Base-by-base conservation (phyloP, 2,888 invertebrate genomes). In the Germaria angustata region DNA sequence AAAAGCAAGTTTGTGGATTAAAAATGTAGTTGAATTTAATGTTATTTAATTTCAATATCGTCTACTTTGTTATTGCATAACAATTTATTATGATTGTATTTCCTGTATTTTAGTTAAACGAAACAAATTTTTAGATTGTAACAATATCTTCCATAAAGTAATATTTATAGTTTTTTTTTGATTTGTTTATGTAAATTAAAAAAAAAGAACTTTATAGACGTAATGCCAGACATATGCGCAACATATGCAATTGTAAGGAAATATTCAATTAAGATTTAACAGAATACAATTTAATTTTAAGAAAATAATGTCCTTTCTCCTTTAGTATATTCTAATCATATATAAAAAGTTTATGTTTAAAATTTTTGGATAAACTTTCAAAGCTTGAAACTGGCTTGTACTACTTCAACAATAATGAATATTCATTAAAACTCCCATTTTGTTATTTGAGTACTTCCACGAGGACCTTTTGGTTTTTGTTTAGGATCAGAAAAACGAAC, bases 11-110 rank as follows among this genome's bases (percentile, higher is more conserved):
- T 28, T 7, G 8, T n/a, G 11, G 17, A 28, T 39, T 32, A 11
- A 15, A 46, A 28, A 49, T 32, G 20, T 13, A n/a, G n/a, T n/a
- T n/a, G n/a, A n/a, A 32, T 41, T 69, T n/a, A 5, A n/a, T n/a
- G 2, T 8, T 20, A 5, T 55, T 0, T n/a, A 2, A 0, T 32
- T 41, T 34, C 1, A 28, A 15, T 13, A 51, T 28, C 9, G n/a
- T 1, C 4, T 2, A n/a, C 11, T n/a, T 39, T n/a, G 22, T 65
- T 55, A 55, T 65, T 65, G 41, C 53, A 41, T 53, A 44, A 73
- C 41, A 32, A 73, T 41, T 65, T 63, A 32, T 13, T 15, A 6
- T 5, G 3, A 6, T 28, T 28, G 28, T 28, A 28, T 28, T 5
- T 28, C 28, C 20, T 28, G 36, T 11, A 20, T 8, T 46, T 28